A percentile compares a stretch with the other conserved stretches of the same genome.
phyloP scores from a whole-genome alignment of 2,113 vertebrate species.

The Poeciliopsis turrubarensis region DNA sequence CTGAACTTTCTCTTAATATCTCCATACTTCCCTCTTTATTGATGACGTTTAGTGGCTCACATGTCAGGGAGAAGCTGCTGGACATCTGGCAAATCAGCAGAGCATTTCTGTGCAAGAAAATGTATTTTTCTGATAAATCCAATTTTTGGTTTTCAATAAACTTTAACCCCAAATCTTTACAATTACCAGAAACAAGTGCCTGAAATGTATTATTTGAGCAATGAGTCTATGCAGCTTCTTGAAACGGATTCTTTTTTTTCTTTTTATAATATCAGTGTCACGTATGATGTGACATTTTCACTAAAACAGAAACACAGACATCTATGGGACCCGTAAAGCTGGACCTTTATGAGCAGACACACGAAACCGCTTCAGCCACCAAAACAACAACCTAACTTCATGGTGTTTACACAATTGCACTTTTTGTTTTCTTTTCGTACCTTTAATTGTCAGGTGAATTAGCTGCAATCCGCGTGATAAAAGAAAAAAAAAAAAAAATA shows the following conservation, averaged over 20 bases:
- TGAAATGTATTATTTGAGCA: no score
- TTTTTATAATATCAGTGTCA: neutral
- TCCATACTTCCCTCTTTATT: no score
- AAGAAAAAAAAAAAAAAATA: no score
- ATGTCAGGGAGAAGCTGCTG: no score
- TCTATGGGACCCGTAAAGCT: slow-evolving; percentile 56
- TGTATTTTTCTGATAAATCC: no score
- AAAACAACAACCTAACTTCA: neutral
- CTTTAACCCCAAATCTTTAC: no score
- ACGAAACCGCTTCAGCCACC: neutral
- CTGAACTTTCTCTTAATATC: neutral
- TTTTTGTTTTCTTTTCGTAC: slow-evolving; percentile 28
- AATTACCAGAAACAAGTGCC: no score
- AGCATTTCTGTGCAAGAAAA: neutral
- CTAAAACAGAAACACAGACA: neutral
- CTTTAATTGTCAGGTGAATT: slow-evolving; percentile 26
- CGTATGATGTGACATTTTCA: neutral
- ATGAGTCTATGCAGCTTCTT: no score
- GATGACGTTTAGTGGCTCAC: no score
- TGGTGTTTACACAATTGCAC: slow-evolving; percentile 58
- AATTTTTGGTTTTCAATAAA: no score
- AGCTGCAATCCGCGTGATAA: neutral
- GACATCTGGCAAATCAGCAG: neutral
- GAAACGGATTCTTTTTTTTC: neutral
- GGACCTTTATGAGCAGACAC: neutral